Evolutionary conservation across 92 coral and sea anemone species (phyloP).

Genomic region (Porites evermanni): DNA sequence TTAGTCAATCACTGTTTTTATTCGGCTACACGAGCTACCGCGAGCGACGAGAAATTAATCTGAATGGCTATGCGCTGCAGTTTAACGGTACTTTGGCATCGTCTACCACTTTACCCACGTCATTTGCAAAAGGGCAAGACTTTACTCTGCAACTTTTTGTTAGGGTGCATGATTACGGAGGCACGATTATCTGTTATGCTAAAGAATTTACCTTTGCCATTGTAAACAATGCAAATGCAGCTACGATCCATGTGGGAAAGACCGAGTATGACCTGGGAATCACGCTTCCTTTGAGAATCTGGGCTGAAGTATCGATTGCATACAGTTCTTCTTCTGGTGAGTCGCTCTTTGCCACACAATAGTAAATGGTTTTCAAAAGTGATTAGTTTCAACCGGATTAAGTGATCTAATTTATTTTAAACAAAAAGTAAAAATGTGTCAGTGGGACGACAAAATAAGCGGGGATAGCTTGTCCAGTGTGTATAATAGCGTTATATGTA

Average conservation of each 20-base stretch:
- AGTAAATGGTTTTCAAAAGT: too few relatives aligned
- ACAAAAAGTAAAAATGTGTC: too few relatives aligned
- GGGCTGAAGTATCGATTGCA: constrained; percentile 85
- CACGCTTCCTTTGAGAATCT: constrained; percentile 62
- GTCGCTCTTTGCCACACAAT: not conserved
- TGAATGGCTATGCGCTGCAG: constrained; percentile 72
- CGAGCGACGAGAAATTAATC: constrained; percentile 72
- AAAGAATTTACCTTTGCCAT: constrained; percentile 82
- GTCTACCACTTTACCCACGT: constrained; percentile 49
- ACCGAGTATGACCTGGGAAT: constrained; percentile 72
- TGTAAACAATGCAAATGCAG: constrained; percentile 78
- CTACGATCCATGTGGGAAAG: constrained; percentile 76
- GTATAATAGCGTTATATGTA: too few relatives aligned
- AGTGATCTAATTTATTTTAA: too few relatives aligned
- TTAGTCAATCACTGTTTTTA: constrained; percentile 81
- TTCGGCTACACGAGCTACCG: constrained; percentile 67
- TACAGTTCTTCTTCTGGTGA: constrained; percentile 74
- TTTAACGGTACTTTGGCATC: constrained; percentile 86
- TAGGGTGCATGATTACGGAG: constrained; percentile 70
- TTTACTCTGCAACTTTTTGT: constrained; percentile 88
- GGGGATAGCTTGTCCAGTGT: too few relatives aligned
- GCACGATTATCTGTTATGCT: constrained; percentile 92
- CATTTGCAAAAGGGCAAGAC: constrained; percentile 64
- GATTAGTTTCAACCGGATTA: too few relatives aligned
- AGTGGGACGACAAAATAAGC: too few relatives aligned